Conservation (phyloP, 2,888 invertebrate species). For the Bembecia ichneumoniformis region DNA sequence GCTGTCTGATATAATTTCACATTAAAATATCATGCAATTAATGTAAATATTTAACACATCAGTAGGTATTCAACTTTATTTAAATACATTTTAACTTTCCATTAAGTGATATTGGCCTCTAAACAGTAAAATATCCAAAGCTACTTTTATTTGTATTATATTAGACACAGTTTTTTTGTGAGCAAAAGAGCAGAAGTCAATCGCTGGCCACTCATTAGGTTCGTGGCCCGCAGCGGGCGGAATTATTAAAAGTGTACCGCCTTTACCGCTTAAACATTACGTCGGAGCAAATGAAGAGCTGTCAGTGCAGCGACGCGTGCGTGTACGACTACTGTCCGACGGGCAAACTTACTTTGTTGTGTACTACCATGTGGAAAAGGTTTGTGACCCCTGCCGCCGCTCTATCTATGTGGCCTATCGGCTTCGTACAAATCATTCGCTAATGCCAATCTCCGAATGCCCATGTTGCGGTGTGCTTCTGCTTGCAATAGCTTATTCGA, state of each 20-base stretch:
- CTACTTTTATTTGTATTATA: too few relatives aligned
- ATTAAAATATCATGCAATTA: too few relatives aligned
- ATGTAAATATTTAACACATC: too few relatives aligned
- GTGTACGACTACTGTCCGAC: conserved; percentile 44
- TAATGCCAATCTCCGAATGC: neutral
- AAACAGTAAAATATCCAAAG: too few relatives aligned
- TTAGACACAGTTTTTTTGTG: neutral
- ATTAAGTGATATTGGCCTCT: too few relatives aligned
- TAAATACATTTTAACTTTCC: too few relatives aligned
- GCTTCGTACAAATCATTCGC: neutral
- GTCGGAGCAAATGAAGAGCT: conserved; percentile 50
- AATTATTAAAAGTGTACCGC: conserved; percentile 44
- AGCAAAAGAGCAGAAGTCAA: conserved; percentile 19
- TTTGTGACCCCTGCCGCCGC: neutral
- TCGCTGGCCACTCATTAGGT: conserved; percentile 22
- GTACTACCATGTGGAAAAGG: neutral
- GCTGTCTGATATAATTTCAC: too few relatives aligned
- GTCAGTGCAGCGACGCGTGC: conserved; percentile 48
- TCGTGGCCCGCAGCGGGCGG: conserved; percentile 24
- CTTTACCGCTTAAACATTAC: conserved; percentile 48
- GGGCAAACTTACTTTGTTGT: neutral
- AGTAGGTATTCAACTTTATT: too few relatives aligned
- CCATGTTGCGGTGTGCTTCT: too few relatives aligned
- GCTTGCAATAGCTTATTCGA: too few relatives aligned
- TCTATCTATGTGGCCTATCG: neutral